These are phyloP conservation scores for Cherax destructor DNA, from an alignment of 1,140 invertebrate species.

Conservation along the genomic window DNA sequence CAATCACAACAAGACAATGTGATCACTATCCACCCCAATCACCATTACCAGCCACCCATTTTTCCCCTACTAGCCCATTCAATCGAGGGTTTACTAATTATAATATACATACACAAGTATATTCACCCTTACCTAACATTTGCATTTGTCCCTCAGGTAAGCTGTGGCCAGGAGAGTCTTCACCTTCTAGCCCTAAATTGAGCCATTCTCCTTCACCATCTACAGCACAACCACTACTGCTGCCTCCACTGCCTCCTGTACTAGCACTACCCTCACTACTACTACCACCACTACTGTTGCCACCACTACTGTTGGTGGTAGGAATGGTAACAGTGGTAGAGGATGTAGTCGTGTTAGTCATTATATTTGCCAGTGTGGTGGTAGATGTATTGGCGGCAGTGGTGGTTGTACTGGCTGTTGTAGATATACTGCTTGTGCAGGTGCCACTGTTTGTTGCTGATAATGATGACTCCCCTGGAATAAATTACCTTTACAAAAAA, in stretches of 20 bases:
- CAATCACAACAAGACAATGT: too few relatives aligned
- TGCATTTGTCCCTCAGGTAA: slow-evolving; percentile 61
- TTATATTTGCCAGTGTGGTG: not conserved
- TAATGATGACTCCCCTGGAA: slow-evolving; percentile 22
- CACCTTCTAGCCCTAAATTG: slow-evolving; percentile 39
- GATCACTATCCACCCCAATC: too few relatives aligned
- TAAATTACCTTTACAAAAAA: not conserved
- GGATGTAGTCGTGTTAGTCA: not conserved
- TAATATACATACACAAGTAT: not conserved
- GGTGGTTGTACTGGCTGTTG: slow-evolving; percentile 6
- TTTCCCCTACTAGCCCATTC: too few relatives aligned
- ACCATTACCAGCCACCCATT: too few relatives aligned
- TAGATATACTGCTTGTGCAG: not conserved
- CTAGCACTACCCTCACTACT: slow-evolving; percentile 19
- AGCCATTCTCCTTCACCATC: slow-evolving; percentile 58
- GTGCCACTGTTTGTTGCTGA: slow-evolving; percentile 16
- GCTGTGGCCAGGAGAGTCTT: slow-evolving; percentile 48
- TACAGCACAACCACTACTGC: slow-evolving; percentile 2
- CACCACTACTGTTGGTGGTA: not conserved
- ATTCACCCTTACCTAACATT: slow-evolving; percentile 44
- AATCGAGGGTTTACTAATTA: too few relatives aligned
- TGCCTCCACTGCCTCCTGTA: slow-evolving; percentile 17
- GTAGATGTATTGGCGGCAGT: slow-evolving; percentile 21
- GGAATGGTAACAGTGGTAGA: not conserved
- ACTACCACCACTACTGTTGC: slow-evolving; percentile 21